Evolutionary conservation across 2,888 invertebrate genomes (phyloP).

Genomic region (Anthophora plumipes): DNA sequence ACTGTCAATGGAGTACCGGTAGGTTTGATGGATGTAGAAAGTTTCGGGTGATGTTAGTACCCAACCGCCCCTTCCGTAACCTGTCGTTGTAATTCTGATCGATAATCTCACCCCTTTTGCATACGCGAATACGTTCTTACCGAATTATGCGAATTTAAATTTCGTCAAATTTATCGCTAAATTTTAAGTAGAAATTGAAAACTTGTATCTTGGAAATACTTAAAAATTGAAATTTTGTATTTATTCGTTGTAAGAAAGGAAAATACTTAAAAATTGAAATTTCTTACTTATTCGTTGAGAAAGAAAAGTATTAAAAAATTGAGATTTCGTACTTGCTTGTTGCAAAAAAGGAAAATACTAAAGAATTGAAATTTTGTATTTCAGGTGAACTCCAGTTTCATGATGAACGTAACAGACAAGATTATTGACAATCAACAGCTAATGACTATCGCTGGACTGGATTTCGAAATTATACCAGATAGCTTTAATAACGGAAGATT

Average conservation of each 20-base stretch:
- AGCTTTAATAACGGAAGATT: slow-evolving; percentile 89
- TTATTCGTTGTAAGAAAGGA: too few relatives aligned
- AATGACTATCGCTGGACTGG: slow-evolving; percentile 86
- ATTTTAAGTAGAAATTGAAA: too few relatives aligned
- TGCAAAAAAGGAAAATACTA: too few relatives aligned
- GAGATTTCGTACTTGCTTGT: too few relatives aligned
- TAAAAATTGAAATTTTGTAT: too few relatives aligned
- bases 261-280: too few relatives aligned
- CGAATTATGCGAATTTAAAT: background rate
- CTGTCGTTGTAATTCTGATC: slow-evolving; percentile 36
- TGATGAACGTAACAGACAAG: slow-evolving; percentile 68
- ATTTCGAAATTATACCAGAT: slow-evolving; percentile 88
- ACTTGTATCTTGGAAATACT: too few relatives aligned
- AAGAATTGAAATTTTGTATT: slow-evolving; percentile 34
- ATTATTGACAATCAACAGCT: slow-evolving; percentile 74
- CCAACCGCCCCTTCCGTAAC: too few relatives aligned
- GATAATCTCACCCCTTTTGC: slow-evolving; percentile 23
- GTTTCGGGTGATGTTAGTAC: slow-evolving; percentile 31
- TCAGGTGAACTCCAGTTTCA: slow-evolving; percentile 83
- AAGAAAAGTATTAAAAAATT: too few relatives aligned
- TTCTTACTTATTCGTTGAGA: too few relatives aligned
- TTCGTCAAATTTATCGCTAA: background rate
- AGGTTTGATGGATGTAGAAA: slow-evolving; percentile 70
- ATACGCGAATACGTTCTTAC: background rate
- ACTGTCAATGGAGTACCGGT: slow-evolving; percentile 87